Percentiles rank a stretch among this genome's conserved stretches.
Conservation (phyloP, 2,113 vertebrate genomes). For the Labeo catla region DNA sequence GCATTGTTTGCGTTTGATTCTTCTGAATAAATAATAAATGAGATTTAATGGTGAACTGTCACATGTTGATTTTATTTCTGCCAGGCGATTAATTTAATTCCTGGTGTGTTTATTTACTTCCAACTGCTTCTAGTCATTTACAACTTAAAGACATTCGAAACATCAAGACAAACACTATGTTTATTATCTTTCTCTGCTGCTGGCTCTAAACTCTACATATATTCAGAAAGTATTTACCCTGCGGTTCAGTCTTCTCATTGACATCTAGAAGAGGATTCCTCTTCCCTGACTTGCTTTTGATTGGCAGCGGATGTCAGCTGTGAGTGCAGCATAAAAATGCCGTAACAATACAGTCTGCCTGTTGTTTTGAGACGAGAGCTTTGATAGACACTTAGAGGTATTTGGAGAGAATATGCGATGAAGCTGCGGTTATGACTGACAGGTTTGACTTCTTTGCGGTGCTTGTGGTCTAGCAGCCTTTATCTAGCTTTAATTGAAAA, state of each 20-base stretch:
- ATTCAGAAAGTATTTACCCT: conserved; percentile 33
- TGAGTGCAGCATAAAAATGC: conserved; percentile 35
- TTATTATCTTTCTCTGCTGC: neutral
- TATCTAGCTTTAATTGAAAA: conserved; percentile 17
- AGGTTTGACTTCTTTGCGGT: conserved; percentile 15
- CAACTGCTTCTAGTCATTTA: neutral
- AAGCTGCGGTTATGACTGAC: neutral
- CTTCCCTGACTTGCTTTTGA: conserved; percentile 21
- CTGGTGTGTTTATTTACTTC: neutral
- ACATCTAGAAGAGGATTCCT: conserved; percentile 26
- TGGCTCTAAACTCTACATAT: neutral
- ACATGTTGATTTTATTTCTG: conserved; percentile 18
- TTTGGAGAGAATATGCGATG: conserved; percentile 28
- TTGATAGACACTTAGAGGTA: conserved; percentile 33
- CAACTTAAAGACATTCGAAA: neutral
- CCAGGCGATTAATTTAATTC: neutral
- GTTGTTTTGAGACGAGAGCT: conserved; percentile 26
- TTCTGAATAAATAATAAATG: conserved; percentile 17
- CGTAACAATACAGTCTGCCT: conserved; percentile 1
- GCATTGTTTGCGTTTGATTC: conserved; percentile 12
- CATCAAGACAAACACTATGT: neutral
- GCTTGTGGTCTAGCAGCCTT: conserved; percentile 20
- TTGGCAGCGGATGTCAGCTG: conserved; percentile 23
- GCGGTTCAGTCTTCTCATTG: conserved; percentile 34
- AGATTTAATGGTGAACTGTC: conserved; percentile 1